phyloP scores from a whole-genome alignment of 1,140 invertebrate genomes.

The Euglossa dilemma region DNA sequence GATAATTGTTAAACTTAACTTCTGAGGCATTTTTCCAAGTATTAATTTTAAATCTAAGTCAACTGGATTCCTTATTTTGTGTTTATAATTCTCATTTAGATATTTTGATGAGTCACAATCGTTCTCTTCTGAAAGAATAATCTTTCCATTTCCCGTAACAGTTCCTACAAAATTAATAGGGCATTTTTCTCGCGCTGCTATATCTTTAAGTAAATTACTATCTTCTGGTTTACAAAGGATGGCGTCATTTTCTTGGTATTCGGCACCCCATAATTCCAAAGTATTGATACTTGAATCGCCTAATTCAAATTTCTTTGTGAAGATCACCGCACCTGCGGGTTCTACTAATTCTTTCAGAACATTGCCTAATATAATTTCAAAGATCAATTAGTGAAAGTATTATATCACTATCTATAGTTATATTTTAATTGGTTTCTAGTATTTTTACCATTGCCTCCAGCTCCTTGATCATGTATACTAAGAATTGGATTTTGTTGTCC shows the following conservation, averaged over 20 bases:
- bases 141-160: conserved; percentile 93
- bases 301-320: conserved; percentile 92
- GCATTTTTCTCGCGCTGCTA: conserved; percentile 94
- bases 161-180: conserved; percentile 96
- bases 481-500: conserved; percentile 93
- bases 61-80: conserved; percentile 85
- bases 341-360: conserved; percentile 98
- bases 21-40: conserved; percentile 93
- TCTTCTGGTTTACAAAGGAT: conserved; percentile 89
- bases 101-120: conserved; percentile 75
- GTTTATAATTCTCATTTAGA: conserved; percentile 66
- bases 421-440: neutral
- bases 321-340: conserved; percentile 95
- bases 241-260: conserved; percentile 98
- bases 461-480: conserved; percentile 98
- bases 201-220: conserved; percentile 86
- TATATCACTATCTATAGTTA: neutral
- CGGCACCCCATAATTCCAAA: conserved; percentile 98
- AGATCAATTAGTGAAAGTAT: conserved; percentile 7
- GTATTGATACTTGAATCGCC: conserved; percentile 97
- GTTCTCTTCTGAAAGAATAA: conserved; percentile 88
- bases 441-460: conserved; percentile 94
- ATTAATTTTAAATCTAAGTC: conserved; percentile 95
- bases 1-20: conserved; percentile 80
- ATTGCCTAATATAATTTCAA: conserved; percentile 86